Conservation (phyloP, 2,113 vertebrate species). For the Macroglossus sobrinus region DNA sequence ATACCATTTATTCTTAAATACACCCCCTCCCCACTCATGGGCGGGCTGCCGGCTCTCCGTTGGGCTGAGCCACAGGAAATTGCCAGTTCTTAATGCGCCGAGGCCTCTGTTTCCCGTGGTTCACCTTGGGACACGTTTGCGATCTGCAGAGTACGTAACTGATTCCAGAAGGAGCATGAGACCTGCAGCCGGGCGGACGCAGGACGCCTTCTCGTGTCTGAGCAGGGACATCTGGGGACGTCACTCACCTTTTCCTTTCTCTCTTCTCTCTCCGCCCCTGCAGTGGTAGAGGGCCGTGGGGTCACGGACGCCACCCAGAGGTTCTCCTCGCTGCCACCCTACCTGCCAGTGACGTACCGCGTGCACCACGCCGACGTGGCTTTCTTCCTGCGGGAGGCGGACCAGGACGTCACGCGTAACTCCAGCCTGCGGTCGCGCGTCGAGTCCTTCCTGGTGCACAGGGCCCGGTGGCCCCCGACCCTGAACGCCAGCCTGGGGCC, state of each 20-base stretch:
- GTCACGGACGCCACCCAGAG: conserved; percentile 85
- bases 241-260: neutral
- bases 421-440: conserved; percentile 91
- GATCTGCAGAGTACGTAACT: accelerated
- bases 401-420: conserved; percentile 91
- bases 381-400: conserved; percentile 94
- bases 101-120: accelerated
- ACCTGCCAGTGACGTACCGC: conserved; percentile 93
- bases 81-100: accelerated
- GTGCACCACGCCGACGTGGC: conserved; percentile 86
- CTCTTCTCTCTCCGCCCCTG: neutral
- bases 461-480: conserved; percentile 84
- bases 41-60: neutral
- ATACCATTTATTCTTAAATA: neutral
- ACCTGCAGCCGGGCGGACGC: neutral
- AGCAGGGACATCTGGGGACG: accelerated
- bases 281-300: conserved; percentile 88
- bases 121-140: neutral
- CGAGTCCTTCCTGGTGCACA: conserved; percentile 91
- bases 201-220: neutral
- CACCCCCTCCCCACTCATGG: too few relatives aligned
- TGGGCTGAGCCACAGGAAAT: neutral
- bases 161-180: neutral
- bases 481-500: conserved; percentile 93
- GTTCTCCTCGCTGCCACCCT: conserved; percentile 89